These are phyloP conservation scores for Dipus sagitta DNA, from an alignment of 2,797 vertebrate genomes.

Conservation along the genomic window DNA sequence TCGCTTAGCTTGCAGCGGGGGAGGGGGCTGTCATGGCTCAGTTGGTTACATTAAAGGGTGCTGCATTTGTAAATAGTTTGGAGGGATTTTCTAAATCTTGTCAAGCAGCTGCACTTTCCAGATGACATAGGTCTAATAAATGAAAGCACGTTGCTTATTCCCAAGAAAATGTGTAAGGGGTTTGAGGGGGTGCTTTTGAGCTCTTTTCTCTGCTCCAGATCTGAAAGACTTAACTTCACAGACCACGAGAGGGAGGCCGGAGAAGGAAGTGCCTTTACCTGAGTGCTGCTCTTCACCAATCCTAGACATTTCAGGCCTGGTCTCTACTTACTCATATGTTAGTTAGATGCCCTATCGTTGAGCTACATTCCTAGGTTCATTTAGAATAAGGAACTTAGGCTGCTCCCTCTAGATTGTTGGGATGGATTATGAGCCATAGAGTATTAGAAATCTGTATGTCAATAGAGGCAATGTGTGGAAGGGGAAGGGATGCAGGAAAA, in stretches of 20 bases:
- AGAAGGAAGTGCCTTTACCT: slow-evolving; percentile 19
- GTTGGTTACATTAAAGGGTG: slow-evolving; percentile 77
- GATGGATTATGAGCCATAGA: not conserved
- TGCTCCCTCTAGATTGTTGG: not conserved
- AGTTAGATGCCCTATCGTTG: not conserved
- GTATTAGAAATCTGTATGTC: not conserved
- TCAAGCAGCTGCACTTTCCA: slow-evolving; percentile 73
- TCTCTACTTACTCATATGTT: not conserved
- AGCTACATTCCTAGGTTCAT: too few relatives aligned
- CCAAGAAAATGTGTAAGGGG: not conserved
- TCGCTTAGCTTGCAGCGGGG: slow-evolving; percentile 53
- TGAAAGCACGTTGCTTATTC: not conserved
- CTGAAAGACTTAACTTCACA: not conserved
- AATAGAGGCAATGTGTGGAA: not conserved
- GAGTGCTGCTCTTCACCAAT: slow-evolving; percentile 1
- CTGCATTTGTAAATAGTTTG: slow-evolving; percentile 80
- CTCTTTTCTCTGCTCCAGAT: not conserved
- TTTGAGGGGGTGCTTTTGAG: not conserved
- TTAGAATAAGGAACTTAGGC: not conserved
- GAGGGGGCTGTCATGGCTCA: too few relatives aligned
- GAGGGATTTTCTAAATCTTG: slow-evolving; percentile 80
- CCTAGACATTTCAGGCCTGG: not conserved
- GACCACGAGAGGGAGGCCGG: not conserved
- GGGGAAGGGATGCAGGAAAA: not conserved
- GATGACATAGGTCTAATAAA: slow-evolving; percentile 41